These are phyloP conservation scores for Epizoanthus fatuus DNA, from an alignment of 92 coral and sea anemone genomes.

Conservation along the genomic window DNA sequence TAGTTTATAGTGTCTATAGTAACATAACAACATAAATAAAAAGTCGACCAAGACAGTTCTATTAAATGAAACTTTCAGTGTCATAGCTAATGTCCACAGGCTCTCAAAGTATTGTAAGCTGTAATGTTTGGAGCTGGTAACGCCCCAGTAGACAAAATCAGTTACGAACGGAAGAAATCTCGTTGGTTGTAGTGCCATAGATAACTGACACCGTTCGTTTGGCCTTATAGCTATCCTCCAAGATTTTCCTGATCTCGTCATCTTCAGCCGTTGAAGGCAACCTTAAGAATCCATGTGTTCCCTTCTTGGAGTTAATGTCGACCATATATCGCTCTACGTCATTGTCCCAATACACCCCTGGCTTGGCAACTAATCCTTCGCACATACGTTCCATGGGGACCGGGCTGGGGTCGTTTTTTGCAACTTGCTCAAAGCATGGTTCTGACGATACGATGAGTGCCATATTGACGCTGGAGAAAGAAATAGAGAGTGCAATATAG, in stretches of 20 bases:
- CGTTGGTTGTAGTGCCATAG: conserved; percentile 60
- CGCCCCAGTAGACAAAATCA: not conserved
- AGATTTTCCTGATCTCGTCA: conserved; percentile 50
- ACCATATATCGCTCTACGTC: conserved; percentile 66
- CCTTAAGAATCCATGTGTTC: conserved; percentile 70
- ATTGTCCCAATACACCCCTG: conserved; percentile 78
- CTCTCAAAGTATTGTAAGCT: not conserved
- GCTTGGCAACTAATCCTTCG: conserved; percentile 63
- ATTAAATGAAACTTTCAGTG: too few relatives aligned
- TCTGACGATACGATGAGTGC: conserved; percentile 12
- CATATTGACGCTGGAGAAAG: conserved; percentile 11
- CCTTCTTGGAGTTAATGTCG: conserved; percentile 62
- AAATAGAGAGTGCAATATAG: not conserved
- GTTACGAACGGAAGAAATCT: conserved; percentile 44
- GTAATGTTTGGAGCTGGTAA: not conserved
- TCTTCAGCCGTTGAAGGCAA: conserved; percentile 55
- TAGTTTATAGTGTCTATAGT: too few relatives aligned
- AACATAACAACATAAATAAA: too few relatives aligned
- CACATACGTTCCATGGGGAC: conserved; percentile 51
- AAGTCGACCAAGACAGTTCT: too few relatives aligned
- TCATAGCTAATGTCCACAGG: not conserved
- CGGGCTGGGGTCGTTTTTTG: conserved; percentile 37
- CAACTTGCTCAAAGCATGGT: conserved; percentile 31
- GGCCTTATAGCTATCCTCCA: conserved; percentile 62
- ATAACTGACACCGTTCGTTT: conserved; percentile 48